A percentile compares a stretch with the other conserved stretches of the same genome.
Evolutionary conservation across 2,888 invertebrate genomes (phyloP).

Genomic region (Heteromyza rotundicornis): DNA sequence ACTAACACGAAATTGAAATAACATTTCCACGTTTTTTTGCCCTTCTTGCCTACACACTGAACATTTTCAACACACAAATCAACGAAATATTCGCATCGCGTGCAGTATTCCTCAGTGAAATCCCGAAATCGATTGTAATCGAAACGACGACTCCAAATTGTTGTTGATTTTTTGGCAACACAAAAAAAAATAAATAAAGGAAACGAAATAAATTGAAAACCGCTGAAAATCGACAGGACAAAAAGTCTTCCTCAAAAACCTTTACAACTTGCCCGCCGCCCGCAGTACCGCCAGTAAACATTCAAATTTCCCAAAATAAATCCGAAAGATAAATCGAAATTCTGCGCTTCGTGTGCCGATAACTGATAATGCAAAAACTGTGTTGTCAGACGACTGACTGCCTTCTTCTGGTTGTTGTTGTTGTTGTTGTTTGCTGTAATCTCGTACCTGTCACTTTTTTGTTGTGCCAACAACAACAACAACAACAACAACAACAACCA

Average conservation of each 20-base stretch:
- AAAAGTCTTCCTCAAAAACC: too few relatives aligned
- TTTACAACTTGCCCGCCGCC: too few relatives aligned
- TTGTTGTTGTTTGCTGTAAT: not conserved
- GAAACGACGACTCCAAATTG: not conserved
- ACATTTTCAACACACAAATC: too few relatives aligned
- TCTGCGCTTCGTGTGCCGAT: not conserved
- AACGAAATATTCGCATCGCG: not conserved
- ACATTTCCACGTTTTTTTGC: too few relatives aligned
- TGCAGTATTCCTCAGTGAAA: not conserved
- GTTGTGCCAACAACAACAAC: not conserved
- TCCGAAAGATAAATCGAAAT: not conserved
- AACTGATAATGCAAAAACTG: not conserved
- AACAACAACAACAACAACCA: not conserved
- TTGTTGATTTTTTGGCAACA: constrained; percentile 15
- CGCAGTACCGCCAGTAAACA: too few relatives aligned
- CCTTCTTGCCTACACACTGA: too few relatives aligned
- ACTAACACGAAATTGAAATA: too few relatives aligned
- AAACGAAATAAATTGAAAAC: constrained; percentile 20
- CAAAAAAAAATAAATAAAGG: too few relatives aligned
- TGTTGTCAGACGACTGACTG: not conserved
- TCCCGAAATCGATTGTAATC: not conserved
- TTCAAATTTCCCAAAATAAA: not conserved
- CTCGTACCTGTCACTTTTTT: constrained; percentile 2
- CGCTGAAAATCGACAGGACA: not conserved
- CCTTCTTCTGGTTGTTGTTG: not conserved